These are phyloP conservation scores for Rhynchomys soricoides DNA, from an alignment of 2,113 vertebrate genomes.

Conservation along the genomic window DNA sequence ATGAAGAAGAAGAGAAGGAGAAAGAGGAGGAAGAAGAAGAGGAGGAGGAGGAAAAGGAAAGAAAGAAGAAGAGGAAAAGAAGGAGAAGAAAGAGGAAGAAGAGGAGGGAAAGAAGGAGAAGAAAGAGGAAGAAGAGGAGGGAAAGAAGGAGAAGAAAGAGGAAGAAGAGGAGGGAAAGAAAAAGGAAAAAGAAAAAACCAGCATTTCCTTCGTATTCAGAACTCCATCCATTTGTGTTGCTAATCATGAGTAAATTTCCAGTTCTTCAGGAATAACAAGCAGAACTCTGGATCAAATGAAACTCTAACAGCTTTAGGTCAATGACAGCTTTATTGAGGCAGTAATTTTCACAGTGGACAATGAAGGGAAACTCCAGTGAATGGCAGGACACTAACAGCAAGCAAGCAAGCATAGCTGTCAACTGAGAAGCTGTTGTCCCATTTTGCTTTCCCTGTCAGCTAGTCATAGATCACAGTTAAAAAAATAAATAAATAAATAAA, in stretches of 20 bases:
- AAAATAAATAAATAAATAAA: not conserved
- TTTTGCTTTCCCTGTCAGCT: not conserved
- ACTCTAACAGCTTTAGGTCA: not conserved
- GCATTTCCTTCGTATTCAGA: not conserved
- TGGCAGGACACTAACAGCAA: rapidly evolving
- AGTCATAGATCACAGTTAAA: not conserved
- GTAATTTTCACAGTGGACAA: not conserved
- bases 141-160: too few relatives aligned
- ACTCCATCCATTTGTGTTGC: not conserved
- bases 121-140: too few relatives aligned
- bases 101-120: not conserved
- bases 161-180: too few relatives aligned
- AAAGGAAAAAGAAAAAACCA: not conserved
- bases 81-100: not conserved
- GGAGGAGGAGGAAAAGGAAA: too few relatives aligned
- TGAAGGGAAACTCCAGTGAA: rapidly evolving
- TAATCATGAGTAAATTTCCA: not conserved
- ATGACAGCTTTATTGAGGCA: not conserved
- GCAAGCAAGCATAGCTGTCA: not conserved
- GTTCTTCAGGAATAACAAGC: not conserved
- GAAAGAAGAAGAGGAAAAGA: rapidly evolving
- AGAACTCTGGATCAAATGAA: not conserved
- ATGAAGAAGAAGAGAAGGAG: not conserved
- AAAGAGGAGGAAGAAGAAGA: not conserved
- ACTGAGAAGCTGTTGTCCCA: not conserved